phyloP scores from a whole-genome alignment of 2,113 vertebrate species.

The Apteryx owenii region DNA sequence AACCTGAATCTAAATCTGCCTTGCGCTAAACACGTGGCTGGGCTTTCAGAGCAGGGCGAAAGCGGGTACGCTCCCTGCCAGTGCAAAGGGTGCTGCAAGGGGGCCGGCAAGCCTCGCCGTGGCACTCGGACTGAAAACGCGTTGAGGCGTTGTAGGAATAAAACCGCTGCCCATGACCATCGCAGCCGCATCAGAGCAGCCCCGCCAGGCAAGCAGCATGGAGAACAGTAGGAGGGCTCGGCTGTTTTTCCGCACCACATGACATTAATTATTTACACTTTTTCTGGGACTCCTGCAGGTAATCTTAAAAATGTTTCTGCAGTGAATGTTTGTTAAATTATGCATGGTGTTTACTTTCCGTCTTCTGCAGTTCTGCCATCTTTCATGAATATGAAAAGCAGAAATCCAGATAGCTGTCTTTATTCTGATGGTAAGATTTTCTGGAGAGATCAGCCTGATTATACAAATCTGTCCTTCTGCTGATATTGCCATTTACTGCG shows the following conservation, averaged over 20 bases:
- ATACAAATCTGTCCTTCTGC: background rate
- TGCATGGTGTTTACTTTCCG: conserved; percentile 58
- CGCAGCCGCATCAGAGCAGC: background rate
- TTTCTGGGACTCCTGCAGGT: conserved; percentile 46
- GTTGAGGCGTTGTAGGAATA: rapidly evolving
- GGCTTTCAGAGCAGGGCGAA: background rate
- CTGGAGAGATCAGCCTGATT: background rate
- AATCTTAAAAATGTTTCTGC: background rate
- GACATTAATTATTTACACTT: background rate
- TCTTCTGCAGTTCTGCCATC: background rate
- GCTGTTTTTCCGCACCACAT: background rate
- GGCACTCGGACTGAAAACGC: background rate
- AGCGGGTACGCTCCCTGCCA: background rate
- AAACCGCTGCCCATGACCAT: background rate
- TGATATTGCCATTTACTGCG: background rate
- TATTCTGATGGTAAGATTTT: conserved; percentile 6
- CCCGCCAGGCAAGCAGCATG: background rate
- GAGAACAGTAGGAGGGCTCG: background rate
- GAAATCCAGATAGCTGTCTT: background rate
- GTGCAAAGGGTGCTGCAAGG: background rate
- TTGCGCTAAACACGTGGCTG: background rate
- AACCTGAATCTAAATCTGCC: background rate
- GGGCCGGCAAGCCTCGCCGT: rapidly evolving
- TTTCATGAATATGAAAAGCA: conserved; percentile 23
- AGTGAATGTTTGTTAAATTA: conserved; percentile 45